These are phyloP conservation scores for Coendou prehensilis DNA, from an alignment of 2,797 vertebrate genomes.

Conservation along the genomic window DNA sequence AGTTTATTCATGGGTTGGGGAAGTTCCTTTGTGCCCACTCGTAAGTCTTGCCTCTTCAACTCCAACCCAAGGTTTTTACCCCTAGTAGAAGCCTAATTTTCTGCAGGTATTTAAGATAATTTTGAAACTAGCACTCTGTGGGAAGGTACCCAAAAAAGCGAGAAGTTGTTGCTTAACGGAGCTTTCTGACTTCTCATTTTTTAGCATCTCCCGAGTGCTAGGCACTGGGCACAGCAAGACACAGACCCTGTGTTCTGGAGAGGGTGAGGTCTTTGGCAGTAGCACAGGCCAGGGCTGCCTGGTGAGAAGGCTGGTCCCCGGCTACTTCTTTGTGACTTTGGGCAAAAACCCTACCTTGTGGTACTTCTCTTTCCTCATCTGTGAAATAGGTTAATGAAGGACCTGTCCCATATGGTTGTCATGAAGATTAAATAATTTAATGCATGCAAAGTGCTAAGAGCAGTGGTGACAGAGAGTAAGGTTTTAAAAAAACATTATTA, in stretches of 20 bases:
- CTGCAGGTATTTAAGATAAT: conserved; percentile 1
- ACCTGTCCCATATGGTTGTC: not conserved
- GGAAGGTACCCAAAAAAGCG: not conserved
- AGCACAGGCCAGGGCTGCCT: not conserved
- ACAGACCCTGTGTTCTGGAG: not conserved
- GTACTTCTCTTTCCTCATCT: not conserved
- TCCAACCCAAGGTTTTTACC: not conserved
- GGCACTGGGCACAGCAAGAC: not conserved
- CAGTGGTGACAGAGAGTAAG: not conserved
- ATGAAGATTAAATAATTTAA: not conserved
- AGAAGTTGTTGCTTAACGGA: not conserved
- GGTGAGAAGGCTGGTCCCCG: not conserved
- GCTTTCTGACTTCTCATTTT: not conserved
- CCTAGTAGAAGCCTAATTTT: not conserved
- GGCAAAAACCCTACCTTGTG: not conserved
- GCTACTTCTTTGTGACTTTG: not conserved
- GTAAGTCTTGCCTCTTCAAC: not conserved
- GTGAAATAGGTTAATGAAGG: not conserved
- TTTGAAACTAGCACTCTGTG: not conserved
- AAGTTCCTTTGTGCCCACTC: not conserved
- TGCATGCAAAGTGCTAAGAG: not conserved
- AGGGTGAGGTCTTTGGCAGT: accelerated
- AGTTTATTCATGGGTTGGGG: not conserved
- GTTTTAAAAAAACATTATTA: not conserved
- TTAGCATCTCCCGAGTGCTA: not conserved